Percentiles rank a stretch among this genome's conserved stretches.
These are phyloP conservation scores for Artibeus jamaicensis DNA, from an alignment of 2,797 vertebrate genomes.

Conservation along the genomic window DNA sequence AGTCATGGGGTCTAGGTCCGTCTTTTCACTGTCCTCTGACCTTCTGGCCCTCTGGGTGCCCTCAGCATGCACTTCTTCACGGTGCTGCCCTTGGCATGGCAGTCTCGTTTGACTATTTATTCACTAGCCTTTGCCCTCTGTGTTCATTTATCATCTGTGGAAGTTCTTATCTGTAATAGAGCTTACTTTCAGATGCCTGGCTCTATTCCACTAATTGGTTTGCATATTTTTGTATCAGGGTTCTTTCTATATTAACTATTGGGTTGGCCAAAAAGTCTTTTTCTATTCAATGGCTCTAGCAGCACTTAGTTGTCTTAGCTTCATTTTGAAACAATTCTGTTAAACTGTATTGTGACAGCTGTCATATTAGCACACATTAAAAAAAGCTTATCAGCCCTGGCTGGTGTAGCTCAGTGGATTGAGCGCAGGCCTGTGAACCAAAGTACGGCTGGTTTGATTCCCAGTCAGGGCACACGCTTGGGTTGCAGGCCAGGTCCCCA, in stretches of 20 bases:
- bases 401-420: no score
- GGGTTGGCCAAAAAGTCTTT: not conserved
- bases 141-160: not conserved
- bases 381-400: no score
- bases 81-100: not conserved
- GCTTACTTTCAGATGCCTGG: not conserved
- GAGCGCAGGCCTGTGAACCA: no score
- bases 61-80: not conserved
- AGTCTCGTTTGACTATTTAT: not conserved
- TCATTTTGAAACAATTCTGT: no score
- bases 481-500: no score
- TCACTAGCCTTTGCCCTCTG: not conserved
- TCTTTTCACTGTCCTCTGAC: not conserved
- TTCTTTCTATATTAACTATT: not conserved
- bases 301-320: not conserved
- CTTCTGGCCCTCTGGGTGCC: not conserved
- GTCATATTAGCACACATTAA: no score
- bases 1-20: not conserved
- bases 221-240: not conserved
- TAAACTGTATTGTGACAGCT: no score
- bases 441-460: no score
- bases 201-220: not conserved
- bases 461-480: no score
- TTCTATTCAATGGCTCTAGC: not conserved
- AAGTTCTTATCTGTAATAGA: not conserved